Evolutionary conservation across 2,113 vertebrate species (phyloP).

Genomic region (Takifugu bimaculatus): DNA sequence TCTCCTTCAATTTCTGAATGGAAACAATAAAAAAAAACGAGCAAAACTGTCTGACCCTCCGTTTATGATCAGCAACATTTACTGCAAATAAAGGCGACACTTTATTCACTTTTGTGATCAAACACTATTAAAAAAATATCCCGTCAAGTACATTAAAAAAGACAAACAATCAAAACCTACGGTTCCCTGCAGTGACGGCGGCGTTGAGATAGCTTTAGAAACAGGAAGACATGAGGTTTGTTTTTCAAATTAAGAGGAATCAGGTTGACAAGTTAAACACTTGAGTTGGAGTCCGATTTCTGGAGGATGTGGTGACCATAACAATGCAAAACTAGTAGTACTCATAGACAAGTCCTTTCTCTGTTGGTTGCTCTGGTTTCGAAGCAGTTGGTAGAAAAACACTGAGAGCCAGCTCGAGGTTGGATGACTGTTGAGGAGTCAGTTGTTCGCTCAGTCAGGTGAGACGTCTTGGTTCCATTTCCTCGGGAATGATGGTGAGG

Average conservation of each 20-base stretch:
- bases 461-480: conserved; percentile 86
- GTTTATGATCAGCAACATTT: no score
- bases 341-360: conserved; percentile 19
- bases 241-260: conserved; percentile 6
- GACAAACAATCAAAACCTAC: conserved; percentile 18
- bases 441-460: not conserved
- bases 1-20: not conserved
- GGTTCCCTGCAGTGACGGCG: conserved; percentile 32
- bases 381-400: conserved; percentile 9
- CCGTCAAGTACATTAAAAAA: conserved; percentile 24
- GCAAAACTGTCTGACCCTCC: no score
- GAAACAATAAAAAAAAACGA: no score
- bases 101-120: conserved; percentile 59
- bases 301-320: not conserved
- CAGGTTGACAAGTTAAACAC: not conserved
- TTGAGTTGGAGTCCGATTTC: not conserved
- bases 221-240: not conserved
- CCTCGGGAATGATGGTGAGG: conserved; percentile 86
- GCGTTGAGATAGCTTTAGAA: conserved; percentile 18
- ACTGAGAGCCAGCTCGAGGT: conserved; percentile 44
- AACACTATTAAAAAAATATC: conserved; percentile 40
- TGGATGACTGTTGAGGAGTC: conserved; percentile 15
- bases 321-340: conserved; percentile 2
- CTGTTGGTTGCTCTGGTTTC: conserved; percentile 10
- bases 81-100: not conserved